A percentile compares a stretch with the other conserved stretches of the same genome.
Conservation (phyloP, 2,888 invertebrate species). For the Peribatodes rhomboidaria region DNA sequence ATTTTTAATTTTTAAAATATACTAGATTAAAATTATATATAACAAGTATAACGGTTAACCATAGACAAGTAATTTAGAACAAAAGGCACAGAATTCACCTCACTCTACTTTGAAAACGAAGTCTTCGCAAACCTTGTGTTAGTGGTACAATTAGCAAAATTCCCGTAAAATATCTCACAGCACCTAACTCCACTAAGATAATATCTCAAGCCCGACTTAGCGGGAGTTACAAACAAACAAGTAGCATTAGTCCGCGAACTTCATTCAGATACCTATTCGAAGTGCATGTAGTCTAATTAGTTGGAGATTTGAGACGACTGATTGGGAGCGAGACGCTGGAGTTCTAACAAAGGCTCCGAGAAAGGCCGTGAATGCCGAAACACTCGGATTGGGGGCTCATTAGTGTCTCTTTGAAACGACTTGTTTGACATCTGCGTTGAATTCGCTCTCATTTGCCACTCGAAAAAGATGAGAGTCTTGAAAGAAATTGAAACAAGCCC, state of each 20-base stretch:
- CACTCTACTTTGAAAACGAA: background rate
- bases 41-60: too few relatives aligned
- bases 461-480: constrained; percentile 58
- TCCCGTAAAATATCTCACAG: constrained; percentile 12
- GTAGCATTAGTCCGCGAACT: constrained; percentile 40
- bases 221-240: constrained; percentile 41
- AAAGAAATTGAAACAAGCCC: constrained; percentile 57
- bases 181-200: constrained; percentile 20
- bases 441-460: constrained; percentile 63
- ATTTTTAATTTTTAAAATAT: too few relatives aligned
- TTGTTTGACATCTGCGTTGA: constrained; percentile 64
- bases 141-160: constrained; percentile 9
- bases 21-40: too few relatives aligned
- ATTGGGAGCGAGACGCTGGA: constrained; percentile 42
- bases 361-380: constrained; percentile 51
- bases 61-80: background rate
- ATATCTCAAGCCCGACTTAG: constrained; percentile 30
- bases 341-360: constrained; percentile 45
- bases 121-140: background rate
- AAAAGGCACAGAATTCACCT: background rate
- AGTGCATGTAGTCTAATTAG: constrained; percentile 50
- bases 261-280: constrained; percentile 33
- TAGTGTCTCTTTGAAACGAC: constrained; percentile 63
- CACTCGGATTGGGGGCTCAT: constrained; percentile 62
- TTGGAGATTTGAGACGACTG: constrained; percentile 46